These are phyloP conservation scores for Stenchaetothrips biformis DNA, from an alignment of 2,888 invertebrate species.

Conservation along the genomic window DNA sequence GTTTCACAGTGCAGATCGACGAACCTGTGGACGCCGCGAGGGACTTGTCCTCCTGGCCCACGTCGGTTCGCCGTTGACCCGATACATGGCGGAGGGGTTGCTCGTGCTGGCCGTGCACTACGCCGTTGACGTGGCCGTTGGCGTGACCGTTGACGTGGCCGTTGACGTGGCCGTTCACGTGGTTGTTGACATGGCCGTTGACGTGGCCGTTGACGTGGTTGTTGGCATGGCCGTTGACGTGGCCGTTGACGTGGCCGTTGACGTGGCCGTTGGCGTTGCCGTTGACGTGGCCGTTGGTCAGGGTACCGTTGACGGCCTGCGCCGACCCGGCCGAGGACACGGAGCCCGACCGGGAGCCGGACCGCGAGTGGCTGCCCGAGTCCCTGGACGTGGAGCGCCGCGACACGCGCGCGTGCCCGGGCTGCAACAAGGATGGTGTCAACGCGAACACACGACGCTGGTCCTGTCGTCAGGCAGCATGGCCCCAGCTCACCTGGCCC, in stretches of 20 bases:
- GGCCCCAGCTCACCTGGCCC: constrained; percentile 42
- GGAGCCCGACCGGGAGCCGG: constrained; percentile 51
- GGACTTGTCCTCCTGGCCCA: constrained; percentile 20
- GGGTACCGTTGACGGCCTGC: constrained; percentile 15
- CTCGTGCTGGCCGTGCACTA: constrained; percentile 36
- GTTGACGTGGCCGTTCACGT: constrained; percentile 47
- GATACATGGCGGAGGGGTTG: constrained; percentile 25
- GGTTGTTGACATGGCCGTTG: constrained; percentile 39
- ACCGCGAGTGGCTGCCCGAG: constrained; percentile 71
- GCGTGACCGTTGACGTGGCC: too few relatives aligned
- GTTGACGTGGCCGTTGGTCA: not conserved
- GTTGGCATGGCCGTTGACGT: too few relatives aligned
- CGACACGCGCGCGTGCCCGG: constrained; percentile 30
- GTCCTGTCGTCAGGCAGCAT: too few relatives aligned
- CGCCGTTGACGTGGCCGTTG: constrained; percentile 29
- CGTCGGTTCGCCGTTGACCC: constrained; percentile 26
- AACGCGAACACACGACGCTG: not conserved
- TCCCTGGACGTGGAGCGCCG: constrained; percentile 44
- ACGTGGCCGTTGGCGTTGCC: constrained; percentile 12
- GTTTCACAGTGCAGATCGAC: constrained; percentile 29
- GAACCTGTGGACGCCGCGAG: constrained; percentile 2
- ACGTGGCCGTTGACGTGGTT: not conserved
- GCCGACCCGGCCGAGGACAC: constrained; percentile 46
- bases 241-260: constrained; percentile 42
- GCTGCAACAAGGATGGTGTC: not conserved